These are phyloP conservation scores for Daptonema setosum DNA, from an alignment of 2,888 invertebrate genomes.

Conservation along the genomic window DNA sequence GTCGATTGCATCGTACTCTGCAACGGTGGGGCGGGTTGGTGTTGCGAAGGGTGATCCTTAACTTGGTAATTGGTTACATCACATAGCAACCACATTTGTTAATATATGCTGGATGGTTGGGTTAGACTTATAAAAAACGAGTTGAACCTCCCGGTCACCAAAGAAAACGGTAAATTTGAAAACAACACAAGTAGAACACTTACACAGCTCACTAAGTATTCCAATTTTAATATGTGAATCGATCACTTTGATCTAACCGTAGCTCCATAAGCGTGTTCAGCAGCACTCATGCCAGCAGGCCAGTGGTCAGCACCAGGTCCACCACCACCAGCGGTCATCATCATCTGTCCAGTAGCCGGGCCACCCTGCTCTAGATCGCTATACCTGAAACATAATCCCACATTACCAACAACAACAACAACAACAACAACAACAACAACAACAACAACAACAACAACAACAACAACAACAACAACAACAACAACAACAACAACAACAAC, in stretches of 20 bases:
- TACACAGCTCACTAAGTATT: too few relatives aligned
- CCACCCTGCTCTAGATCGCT: not conserved
- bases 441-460: not conserved
- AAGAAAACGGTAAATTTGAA: too few relatives aligned
- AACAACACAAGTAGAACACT: too few relatives aligned
- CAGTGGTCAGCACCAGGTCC: not conserved
- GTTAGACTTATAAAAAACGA: too few relatives aligned
- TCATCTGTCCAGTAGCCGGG: not conserved
- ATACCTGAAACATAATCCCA: not conserved
- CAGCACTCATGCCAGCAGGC: not conserved
- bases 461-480: not conserved
- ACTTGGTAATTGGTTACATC: too few relatives aligned
- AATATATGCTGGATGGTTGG: too few relatives aligned
- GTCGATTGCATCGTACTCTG: too few relatives aligned
- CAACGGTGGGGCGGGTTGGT: too few relatives aligned
- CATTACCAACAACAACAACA: not conserved
- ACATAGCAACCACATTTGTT: too few relatives aligned
- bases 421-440: not conserved
- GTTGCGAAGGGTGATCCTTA: too few relatives aligned
- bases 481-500: not conserved
- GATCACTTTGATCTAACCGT: not conserved
- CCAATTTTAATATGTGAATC: not conserved
- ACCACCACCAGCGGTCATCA: not conserved
- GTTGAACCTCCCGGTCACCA: too few relatives aligned
- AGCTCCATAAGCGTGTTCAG: not conserved